Conservation (phyloP, 2,113 vertebrate genomes). For the Acanthisitta chloris region DNA sequence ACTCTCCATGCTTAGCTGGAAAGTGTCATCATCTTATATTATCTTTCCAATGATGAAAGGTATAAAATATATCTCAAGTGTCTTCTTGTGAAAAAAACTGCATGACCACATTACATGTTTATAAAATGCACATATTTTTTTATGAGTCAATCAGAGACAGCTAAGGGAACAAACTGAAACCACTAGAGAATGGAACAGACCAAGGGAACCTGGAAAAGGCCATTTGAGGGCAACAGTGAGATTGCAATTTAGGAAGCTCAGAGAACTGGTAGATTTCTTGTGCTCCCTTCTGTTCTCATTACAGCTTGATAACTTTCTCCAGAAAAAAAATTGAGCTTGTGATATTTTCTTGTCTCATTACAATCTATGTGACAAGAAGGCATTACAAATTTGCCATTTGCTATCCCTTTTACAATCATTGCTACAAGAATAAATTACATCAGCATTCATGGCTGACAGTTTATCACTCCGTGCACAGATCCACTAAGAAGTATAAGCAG, state of each 20-base stretch:
- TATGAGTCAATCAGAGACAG: not conserved
- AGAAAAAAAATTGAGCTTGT: not conserved
- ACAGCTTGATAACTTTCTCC: not conserved
- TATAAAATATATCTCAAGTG: not conserved
- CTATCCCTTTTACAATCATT: not conserved
- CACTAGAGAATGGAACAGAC: not conserved
- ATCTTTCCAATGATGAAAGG: not conserved
- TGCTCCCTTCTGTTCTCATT: not conserved
- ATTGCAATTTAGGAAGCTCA: not conserved
- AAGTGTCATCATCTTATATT: not conserved
- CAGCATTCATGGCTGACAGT: not conserved
- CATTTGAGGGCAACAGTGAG: not conserved
- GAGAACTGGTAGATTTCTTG: not conserved
- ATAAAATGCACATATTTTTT: not conserved
- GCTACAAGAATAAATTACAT: not conserved
- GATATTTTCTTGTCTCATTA: not conserved
- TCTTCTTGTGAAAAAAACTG: not conserved
- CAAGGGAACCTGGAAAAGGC: not conserved
- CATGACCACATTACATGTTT: not conserved
- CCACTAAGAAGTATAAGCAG: not conserved
- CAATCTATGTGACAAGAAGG: not conserved
- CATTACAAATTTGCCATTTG: not conserved
- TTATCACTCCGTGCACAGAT: not conserved
- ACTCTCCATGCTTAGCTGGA: not conserved
- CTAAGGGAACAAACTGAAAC: not conserved